phyloP scores from a whole-genome alignment of 2,113 vertebrate species.

The Ellobius talpinus region DNA sequence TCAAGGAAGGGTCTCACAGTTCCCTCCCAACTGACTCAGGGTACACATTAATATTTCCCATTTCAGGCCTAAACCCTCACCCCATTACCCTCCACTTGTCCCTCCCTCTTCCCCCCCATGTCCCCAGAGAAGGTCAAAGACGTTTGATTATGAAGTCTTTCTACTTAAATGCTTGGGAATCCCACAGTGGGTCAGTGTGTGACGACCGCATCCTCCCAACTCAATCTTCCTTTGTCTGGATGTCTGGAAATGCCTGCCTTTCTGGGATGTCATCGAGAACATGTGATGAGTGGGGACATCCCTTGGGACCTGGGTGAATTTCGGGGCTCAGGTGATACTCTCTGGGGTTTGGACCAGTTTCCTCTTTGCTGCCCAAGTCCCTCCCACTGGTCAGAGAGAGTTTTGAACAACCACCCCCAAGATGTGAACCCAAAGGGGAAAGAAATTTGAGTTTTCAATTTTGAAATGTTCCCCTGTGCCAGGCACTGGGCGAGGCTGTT shows the following conservation, averaged over 20 bases:
- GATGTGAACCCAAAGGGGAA: not conserved
- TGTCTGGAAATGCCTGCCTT: constrained; percentile 69
- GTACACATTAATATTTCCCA: constrained; percentile 71
- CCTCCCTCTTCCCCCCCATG: constrained; percentile 16
- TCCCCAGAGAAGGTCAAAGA: constrained; percentile 76
- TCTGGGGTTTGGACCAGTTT: not conserved
- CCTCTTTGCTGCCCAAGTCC: not conserved
- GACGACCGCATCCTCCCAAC: constrained; percentile 38
- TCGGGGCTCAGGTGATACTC: not conserved
- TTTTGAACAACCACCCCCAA: accelerated
- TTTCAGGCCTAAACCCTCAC: constrained; percentile 39
- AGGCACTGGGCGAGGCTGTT: not conserved
- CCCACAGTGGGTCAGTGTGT: constrained; percentile 81
- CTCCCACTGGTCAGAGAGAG: not conserved
- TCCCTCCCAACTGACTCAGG: constrained; percentile 4
- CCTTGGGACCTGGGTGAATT: not conserved
- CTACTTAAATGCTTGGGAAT: constrained; percentile 75
- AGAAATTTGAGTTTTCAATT: not conserved
- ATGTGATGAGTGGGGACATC: not conserved
- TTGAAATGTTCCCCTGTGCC: not conserved
- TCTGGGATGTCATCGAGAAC: not conserved
- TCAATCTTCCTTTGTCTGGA: constrained; percentile 24
- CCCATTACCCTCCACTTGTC: not conserved
- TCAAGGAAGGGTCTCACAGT: constrained; percentile 7
- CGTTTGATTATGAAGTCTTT: constrained; percentile 83